Conservation (phyloP, 2,113 vertebrate species). For the Brachionichthys hirsutus region DNA sequence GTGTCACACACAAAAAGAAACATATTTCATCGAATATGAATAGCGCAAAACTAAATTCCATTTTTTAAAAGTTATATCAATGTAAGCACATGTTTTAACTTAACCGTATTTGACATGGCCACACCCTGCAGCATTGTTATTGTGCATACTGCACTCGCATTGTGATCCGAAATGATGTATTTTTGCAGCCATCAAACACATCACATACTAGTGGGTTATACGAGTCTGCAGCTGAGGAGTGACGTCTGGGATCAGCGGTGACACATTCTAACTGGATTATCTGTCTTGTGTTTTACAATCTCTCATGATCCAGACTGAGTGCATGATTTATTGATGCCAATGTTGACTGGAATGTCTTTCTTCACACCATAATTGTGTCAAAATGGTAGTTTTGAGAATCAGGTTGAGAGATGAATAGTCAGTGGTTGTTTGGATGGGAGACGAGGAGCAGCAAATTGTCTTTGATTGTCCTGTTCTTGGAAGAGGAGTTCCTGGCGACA, state of each 20-base stretch:
- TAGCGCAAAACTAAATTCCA: too few species aligned
- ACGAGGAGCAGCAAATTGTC: conserved; percentile 54
- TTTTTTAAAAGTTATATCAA: too few species aligned
- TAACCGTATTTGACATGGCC: too few species aligned
- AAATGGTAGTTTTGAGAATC: conserved; percentile 62
- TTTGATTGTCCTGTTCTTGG: conserved; percentile 32
- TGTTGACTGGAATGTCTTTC: conserved; percentile 53
- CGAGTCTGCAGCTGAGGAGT: conserved; percentile 41
- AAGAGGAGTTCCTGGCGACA: not conserved
- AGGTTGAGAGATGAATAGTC: conserved; percentile 57
- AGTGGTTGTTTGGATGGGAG: conserved; percentile 46
- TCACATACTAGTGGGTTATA: too few species aligned
- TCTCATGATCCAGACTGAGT: conserved; percentile 49
- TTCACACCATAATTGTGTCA: conserved; percentile 47
- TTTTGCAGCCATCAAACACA: too few species aligned
- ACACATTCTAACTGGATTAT: conserved; percentile 62
- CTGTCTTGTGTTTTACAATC: conserved; percentile 60
- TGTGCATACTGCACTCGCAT: too few species aligned
- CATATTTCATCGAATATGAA: too few species aligned
- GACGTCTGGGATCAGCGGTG: conserved; percentile 54
- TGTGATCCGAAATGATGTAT: too few species aligned
- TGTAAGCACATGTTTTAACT: too few species aligned
- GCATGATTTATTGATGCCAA: conserved; percentile 55
- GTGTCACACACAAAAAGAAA: too few species aligned
- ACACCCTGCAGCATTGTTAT: too few species aligned